These are phyloP conservation scores for Diabrotica balteata DNA, from an alignment of 2,888 invertebrate species.

Conservation along the genomic window DNA sequence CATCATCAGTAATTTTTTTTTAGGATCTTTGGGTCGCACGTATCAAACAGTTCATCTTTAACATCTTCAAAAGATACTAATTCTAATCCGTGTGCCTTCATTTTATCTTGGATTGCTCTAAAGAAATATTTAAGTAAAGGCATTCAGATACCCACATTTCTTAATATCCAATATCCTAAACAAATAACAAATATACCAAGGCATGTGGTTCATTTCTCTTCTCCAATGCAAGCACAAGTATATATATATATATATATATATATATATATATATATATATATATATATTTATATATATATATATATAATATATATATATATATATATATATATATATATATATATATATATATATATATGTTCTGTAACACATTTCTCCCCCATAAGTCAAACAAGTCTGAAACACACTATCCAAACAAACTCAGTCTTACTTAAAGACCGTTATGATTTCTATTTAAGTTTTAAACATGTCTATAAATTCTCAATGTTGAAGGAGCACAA, in stretches of 20 bases:
- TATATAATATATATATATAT: no score
- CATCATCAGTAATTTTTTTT: slow-evolving; percentile 83
- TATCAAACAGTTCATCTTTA: slow-evolving; percentile 97
- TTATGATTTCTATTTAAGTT: slow-evolving; percentile 94
- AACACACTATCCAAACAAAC: slow-evolving; percentile 88
- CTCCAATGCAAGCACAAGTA: slow-evolving; percentile 91
- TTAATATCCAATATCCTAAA: slow-evolving; percentile 92
- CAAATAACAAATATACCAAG: slow-evolving; percentile 86
- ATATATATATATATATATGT: slow-evolving; percentile 79
- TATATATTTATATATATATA: no score
- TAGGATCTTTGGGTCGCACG: slow-evolving; percentile 88
- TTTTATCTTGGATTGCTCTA: slow-evolving; percentile 90
- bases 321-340: no score
- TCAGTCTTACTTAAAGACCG: slow-evolving; percentile 92
- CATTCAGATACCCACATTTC: slow-evolving; percentile 85
- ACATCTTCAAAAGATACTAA: slow-evolving; percentile 92
- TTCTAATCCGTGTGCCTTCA: slow-evolving; percentile 87
- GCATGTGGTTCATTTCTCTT: slow-evolving; percentile 92
- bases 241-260: slow-evolving; percentile 56
- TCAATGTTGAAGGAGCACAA: slow-evolving; percentile 86
- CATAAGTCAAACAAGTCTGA: slow-evolving; percentile 94
- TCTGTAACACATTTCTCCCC: slow-evolving; percentile 96
- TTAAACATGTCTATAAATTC: slow-evolving; percentile 93
- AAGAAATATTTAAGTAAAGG: slow-evolving; percentile 92
- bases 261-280: no score